These are phyloP conservation scores for Equus quagga DNA, from an alignment of 2,113 vertebrate species.

Conservation along the genomic window DNA sequence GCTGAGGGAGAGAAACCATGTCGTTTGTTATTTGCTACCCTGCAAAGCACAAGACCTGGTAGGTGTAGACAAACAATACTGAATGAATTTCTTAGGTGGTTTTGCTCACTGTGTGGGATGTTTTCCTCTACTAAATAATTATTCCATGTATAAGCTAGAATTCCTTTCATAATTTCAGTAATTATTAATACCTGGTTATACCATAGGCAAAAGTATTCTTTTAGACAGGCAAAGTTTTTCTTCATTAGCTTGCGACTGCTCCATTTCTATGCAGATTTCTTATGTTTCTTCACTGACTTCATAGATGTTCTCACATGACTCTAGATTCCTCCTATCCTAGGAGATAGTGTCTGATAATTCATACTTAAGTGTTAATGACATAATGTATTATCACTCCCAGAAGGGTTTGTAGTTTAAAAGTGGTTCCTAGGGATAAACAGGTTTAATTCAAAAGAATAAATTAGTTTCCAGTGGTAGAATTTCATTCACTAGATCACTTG, in stretches of 20 bases:
- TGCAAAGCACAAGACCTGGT: background rate
- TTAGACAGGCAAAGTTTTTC: background rate
- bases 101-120: background rate
- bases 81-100: background rate
- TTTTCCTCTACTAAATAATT: slow-evolving; percentile 1
- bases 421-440: background rate
- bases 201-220: background rate
- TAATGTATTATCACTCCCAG: background rate
- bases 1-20: background rate
- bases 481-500: background rate
- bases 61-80: background rate
- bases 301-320: background rate
- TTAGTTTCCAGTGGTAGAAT: slow-evolving; percentile 35
- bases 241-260: background rate
- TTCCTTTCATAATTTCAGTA: background rate
- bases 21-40: background rate
- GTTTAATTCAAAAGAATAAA: slow-evolving; percentile 20
- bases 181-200: background rate
- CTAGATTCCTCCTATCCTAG: background rate
- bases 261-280: background rate
- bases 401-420: slow-evolving; percentile 26
- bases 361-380: background rate
- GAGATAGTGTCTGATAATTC: slow-evolving; percentile 1
- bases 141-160: background rate
- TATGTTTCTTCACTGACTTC: background rate